Evolutionary conservation across 2,888 invertebrate species (phyloP).

Genomic region (Lithophane socia): DNA sequence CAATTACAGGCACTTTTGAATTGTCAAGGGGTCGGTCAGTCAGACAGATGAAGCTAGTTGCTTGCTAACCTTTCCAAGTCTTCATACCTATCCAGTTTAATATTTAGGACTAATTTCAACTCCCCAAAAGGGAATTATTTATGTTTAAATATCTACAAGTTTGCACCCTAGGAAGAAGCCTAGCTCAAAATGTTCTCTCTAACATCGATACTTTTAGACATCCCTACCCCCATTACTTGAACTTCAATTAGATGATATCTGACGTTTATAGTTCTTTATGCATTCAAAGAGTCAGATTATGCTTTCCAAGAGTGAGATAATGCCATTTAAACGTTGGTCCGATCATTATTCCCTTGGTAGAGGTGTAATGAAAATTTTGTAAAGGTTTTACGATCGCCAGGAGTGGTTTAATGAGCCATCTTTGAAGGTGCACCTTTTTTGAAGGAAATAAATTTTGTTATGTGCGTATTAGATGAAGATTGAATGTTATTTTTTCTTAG

Average conservation of each 20-base stretch:
- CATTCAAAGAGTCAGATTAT: conserved; percentile 87
- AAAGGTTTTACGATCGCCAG: conserved; percentile 82
- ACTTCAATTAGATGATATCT: conserved; percentile 90
- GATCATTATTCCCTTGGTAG: conserved; percentile 85
- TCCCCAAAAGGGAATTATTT: background rate
- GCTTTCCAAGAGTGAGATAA: conserved; percentile 84
- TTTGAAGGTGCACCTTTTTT: conserved; percentile 75
- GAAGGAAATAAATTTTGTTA: conserved; percentile 63
- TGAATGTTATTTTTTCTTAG: conserved; percentile 26
- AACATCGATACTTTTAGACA: conserved; percentile 51
- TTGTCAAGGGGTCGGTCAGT: no score
- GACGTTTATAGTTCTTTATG: conserved; percentile 90
- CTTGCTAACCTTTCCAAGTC: background rate
- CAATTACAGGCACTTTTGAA: no score
- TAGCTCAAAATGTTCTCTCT: conserved; percentile 2
- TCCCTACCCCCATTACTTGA: conserved; percentile 79
- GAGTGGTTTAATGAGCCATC: conserved; percentile 76
- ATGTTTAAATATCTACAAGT: background rate
- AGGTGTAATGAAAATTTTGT: conserved; percentile 87
- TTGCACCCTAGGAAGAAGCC: background rate
- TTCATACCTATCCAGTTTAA: background rate
- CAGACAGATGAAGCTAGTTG: no score
- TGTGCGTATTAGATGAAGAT: conserved; percentile 47
- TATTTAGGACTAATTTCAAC: background rate
- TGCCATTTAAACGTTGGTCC: conserved; percentile 85